Evolutionary conservation across 2,888 invertebrate genomes (phyloP).

Genomic region (Fabriciana adippe): DNA sequence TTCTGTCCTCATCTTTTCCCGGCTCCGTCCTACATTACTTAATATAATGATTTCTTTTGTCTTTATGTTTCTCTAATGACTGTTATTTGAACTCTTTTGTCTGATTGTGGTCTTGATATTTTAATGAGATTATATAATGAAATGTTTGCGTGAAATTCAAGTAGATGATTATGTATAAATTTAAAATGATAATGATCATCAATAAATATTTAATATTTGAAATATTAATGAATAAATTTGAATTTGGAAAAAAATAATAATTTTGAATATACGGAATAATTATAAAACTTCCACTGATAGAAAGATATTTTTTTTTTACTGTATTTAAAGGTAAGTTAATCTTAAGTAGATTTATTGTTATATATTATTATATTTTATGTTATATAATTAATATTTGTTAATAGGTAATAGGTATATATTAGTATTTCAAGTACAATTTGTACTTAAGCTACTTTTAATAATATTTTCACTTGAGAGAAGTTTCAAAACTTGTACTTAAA

Average conservation of each 20-base stretch:
- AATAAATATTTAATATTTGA: background rate
- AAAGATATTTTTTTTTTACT: too few species aligned
- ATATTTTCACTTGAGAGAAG: constrained; percentile 16
- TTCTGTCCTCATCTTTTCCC: constrained; percentile 57
- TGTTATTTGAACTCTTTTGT: constrained; percentile 39
- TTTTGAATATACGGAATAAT: too few species aligned
- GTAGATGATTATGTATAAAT: background rate
- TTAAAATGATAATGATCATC: background rate
- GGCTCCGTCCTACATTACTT: constrained; percentile 58
- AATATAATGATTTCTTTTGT: constrained; percentile 58
- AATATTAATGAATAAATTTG: background rate
- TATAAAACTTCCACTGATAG: too few species aligned
- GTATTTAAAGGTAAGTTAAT: too few species aligned
- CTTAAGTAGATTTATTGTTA: too few species aligned
- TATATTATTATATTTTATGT: too few species aligned
- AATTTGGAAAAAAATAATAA: too few species aligned
- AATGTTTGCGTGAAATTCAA: constrained; percentile 7
- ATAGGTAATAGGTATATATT: too few species aligned
- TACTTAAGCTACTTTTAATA: too few species aligned
- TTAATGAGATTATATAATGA: constrained; percentile 29
- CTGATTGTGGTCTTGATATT: constrained; percentile 27
- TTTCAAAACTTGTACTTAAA: constrained; percentile 21
- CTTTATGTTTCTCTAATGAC: constrained; percentile 40
- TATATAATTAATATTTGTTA: too few species aligned
- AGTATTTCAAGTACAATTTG: too few species aligned